Evolutionary conservation across 2,888 invertebrate genomes (phyloP).

Genomic region (Apomyelois bistriatella): DNA sequence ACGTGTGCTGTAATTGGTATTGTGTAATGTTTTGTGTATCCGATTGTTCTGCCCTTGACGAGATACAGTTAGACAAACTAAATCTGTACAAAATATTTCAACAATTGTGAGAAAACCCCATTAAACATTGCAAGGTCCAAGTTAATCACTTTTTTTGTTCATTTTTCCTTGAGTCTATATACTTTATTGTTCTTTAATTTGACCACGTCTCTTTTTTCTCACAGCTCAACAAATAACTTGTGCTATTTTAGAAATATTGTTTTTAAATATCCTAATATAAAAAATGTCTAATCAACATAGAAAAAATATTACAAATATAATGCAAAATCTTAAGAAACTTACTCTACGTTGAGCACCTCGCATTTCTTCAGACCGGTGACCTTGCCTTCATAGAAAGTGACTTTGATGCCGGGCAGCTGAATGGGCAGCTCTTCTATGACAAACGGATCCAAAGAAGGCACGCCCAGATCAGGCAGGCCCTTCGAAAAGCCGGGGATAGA

Average conservation of each 20-base stretch:
- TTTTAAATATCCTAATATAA: too few species aligned
- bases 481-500: slow-evolving; percentile 67
- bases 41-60: slow-evolving; percentile 11
- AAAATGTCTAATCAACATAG: too few species aligned
- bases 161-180: background rate
- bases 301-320: background rate
- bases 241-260: background rate
- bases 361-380: slow-evolving; percentile 67
- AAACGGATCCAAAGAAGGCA: slow-evolving; percentile 66
- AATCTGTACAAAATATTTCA: slow-evolving; percentile 8
- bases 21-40: slow-evolving; percentile 12
- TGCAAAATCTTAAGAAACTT: slow-evolving; percentile 33
- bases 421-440: slow-evolving; percentile 66
- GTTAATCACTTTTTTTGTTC: slow-evolving; percentile 1
- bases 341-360: slow-evolving; percentile 70
- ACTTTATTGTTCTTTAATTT: slow-evolving; percentile 4
- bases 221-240: background rate
- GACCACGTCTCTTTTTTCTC: background rate
- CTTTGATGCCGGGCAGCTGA: slow-evolving; percentile 69
- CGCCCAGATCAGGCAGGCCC: slow-evolving; percentile 60
- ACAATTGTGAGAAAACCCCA: slow-evolving; percentile 8
- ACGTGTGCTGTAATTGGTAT: slow-evolving; percentile 3
- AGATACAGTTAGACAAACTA: slow-evolving; percentile 2
- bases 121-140: slow-evolving; percentile 4
- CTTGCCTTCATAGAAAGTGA: slow-evolving; percentile 65